Evolutionary conservation across 2,797 vertebrate genomes (phyloP).

Genomic region (Cyprinella venusta): DNA sequence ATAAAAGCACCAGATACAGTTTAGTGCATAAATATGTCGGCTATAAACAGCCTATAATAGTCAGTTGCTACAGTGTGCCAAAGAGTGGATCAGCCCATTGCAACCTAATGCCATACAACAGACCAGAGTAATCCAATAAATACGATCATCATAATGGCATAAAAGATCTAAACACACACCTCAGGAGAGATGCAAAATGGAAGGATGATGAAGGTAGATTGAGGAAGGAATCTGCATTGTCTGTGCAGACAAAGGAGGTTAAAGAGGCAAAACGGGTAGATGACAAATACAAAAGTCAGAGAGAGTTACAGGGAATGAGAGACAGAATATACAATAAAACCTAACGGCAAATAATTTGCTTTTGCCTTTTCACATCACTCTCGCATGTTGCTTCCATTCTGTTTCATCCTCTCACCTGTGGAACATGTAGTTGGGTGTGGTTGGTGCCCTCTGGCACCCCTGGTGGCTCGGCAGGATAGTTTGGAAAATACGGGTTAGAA

Average conservation of each 20-base stretch:
- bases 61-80: slow-evolving; percentile 3
- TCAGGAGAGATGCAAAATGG: slow-evolving; percentile 1
- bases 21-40: slow-evolving; percentile 56
- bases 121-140: slow-evolving; percentile 6
- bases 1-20: slow-evolving; percentile 56
- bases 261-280: background rate
- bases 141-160: background rate
- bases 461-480: slow-evolving; percentile 54
- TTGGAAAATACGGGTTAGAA: slow-evolving; percentile 73
- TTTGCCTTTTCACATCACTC: background rate
- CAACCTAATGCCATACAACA: background rate
- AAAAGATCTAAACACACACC: background rate
- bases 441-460: slow-evolving; percentile 62
- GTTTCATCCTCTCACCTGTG: slow-evolving; percentile 68
- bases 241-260: background rate
- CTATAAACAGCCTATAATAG: slow-evolving; percentile 64
- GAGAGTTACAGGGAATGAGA: background rate
- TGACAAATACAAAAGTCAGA: slow-evolving; percentile 2
- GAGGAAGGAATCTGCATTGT: background rate
- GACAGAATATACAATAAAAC: background rate
- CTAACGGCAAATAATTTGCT: slow-evolving; percentile 14
- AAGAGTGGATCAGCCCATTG: background rate
- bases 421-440: slow-evolving; percentile 62
- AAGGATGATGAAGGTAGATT: background rate
- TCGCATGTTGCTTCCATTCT: background rate